phyloP scores from a whole-genome alignment of 2,888 invertebrate species.

The Callyntrura guangdongensis region DNA sequence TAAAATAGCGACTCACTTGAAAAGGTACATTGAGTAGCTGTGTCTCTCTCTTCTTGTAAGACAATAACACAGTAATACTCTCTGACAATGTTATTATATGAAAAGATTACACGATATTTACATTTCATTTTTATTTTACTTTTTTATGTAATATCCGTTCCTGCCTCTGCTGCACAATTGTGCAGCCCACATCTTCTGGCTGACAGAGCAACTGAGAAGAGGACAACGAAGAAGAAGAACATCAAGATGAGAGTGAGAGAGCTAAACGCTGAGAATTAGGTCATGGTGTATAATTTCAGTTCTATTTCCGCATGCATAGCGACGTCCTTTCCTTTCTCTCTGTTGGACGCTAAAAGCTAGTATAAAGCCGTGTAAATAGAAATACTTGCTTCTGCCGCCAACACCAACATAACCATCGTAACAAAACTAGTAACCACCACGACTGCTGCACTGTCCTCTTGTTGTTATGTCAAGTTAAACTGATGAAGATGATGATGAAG shows the following conservation, averaged over 20 bases:
- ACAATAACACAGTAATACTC: neutral
- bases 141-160: neutral
- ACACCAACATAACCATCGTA: neutral
- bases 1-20: neutral
- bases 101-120: neutral
- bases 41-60: too few relatives aligned
- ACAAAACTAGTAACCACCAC: neutral
- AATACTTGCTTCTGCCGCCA: slow-evolving; percentile 22
- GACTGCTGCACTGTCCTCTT: slow-evolving; percentile 17
- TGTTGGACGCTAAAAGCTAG: slow-evolving; percentile 50
- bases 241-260: slow-evolving; percentile 58
- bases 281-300: slow-evolving; percentile 77
- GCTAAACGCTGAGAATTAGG: slow-evolving; percentile 71
- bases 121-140: too few relatives aligned
- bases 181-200: too few relatives aligned
- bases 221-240: slow-evolving; percentile 29
- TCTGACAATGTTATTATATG: neutral
- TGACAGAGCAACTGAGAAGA: slow-evolving; percentile 5
- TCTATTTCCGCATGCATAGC: slow-evolving; percentile 79
- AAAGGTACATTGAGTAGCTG: neutral
- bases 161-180: slow-evolving; percentile 1
- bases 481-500: too few relatives aligned
- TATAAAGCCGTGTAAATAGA: slow-evolving; percentile 19
- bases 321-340: slow-evolving; percentile 72
- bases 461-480: neutral